phyloP scores from a whole-genome alignment of 2,113 vertebrate genomes.

The Chunga burmeisteri region DNA sequence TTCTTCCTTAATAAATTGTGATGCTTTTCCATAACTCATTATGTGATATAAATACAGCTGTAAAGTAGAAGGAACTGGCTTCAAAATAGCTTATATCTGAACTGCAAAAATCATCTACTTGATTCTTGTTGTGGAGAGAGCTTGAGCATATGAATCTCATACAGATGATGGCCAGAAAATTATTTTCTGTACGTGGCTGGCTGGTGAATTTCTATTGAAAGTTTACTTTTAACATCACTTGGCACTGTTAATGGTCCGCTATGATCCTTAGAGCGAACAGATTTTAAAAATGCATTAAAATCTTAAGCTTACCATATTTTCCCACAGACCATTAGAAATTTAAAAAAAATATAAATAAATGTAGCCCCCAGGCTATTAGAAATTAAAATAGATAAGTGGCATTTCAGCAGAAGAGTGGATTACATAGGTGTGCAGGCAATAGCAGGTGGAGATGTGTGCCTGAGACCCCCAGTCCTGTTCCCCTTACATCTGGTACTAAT shows the following conservation, averaged over 20 bases:
- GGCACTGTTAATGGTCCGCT: neutral
- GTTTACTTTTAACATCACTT: neutral
- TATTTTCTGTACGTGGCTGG: fast-evolving
- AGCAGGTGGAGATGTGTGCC: neutral
- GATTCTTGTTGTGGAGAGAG: neutral
- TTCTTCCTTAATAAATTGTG: neutral
- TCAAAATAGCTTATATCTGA: neutral
- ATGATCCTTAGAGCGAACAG: neutral
- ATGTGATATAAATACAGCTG: neutral
- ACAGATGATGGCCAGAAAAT: neutral
- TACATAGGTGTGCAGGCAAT: neutral
- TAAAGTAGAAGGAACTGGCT: neutral
- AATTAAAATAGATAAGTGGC: neutral
- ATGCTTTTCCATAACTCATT: neutral
- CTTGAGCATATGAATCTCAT: neutral
- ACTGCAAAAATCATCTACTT: neutral
- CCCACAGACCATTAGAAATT: neutral
- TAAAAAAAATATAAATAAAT: neutral
- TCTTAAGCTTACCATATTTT: neutral
- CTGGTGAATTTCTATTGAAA: neutral
- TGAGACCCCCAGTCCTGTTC: neutral
- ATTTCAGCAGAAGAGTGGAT: neutral
- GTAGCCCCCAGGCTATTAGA: neutral
- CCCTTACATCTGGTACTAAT: neutral
- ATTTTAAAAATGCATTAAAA: neutral